Evolutionary conservation across 35 echinoderm and acorn worm species (phyloP).

Genomic region (Anneissia japonica): DNA sequence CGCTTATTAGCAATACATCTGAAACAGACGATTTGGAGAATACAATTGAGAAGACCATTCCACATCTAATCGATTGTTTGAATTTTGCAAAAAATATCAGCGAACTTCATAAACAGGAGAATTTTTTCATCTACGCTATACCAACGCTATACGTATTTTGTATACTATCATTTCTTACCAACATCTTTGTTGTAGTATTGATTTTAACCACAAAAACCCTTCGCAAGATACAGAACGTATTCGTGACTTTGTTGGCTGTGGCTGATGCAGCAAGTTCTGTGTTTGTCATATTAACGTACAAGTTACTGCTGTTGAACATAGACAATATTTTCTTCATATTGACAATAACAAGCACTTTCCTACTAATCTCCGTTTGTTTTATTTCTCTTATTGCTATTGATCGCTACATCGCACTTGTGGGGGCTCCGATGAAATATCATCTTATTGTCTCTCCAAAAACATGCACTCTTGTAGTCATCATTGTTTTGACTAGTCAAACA

Average conservation of each 20-base stretch:
- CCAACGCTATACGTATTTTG: not conserved
- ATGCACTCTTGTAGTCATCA: not conserved
- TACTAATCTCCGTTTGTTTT: not conserved
- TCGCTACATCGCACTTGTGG: not conserved
- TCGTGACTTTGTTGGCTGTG: not conserved
- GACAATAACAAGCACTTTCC: not conserved
- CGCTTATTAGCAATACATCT: too few relatives aligned
- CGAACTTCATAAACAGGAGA: too few relatives aligned
- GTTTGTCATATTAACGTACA: too few relatives aligned
- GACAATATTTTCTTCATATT: too few relatives aligned
- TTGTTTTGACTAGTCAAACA: not conserved
- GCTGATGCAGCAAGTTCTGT: not conserved
- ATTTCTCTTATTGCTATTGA: not conserved
- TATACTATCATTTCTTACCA: not conserved
- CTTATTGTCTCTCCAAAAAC: not conserved
- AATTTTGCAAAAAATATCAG: too few relatives aligned
- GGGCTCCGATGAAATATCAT: not conserved
- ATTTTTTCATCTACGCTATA: not conserved
- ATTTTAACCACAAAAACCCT: not conserved
- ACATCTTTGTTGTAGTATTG: not conserved
- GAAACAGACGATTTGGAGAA: too few relatives aligned
- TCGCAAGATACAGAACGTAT: not conserved
- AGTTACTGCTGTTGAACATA: too few relatives aligned
- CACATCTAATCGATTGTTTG: too few relatives aligned
- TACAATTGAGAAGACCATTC: too few relatives aligned